Evolutionary conservation across 2,797 vertebrate species (phyloP), one percentile per base, ranked within the genome.

Genomic region (Hypotaenidia okinawae): DNA sequence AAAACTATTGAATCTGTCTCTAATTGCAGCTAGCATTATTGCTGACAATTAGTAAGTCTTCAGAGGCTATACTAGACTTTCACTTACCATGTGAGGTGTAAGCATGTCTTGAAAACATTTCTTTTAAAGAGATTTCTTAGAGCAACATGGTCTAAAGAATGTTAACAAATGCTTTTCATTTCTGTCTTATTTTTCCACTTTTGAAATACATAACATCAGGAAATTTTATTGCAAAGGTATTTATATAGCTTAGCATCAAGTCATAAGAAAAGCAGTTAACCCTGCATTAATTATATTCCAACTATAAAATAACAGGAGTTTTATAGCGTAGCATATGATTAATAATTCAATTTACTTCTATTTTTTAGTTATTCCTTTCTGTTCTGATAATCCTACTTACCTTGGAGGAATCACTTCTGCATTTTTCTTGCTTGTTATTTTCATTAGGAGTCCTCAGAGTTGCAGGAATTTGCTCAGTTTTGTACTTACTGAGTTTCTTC

Each of bases 341-440:
- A 54, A 64, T 33, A 84, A 57, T 86, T 69, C 39, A 39, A 74
- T 0, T 51, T 6, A 43, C 6, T 27, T 39, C 15, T 33, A 66
- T 30, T 74, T 89, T 57, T 58, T 5, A 52, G 23, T 27, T 30
- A 24, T 7, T 76, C 9, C 52, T 27, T 39, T 52, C 66, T 55
- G 11, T 32, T 90, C 58, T 83, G 16, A 68, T 68, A 89, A 66
- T 49, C 19, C 28, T 69, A 13, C 64, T 95, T 95, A 98, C 98
- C 96, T 95, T 96, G 57, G 87, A 94, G 16, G 89, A 96, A 84
- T 32, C 66, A 69, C 7, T 39, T 94, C 54, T 89, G 39, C 25
- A 54, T 25, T 96, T 83, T 47, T 77, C 85, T 54, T 96, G 69
- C 37, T 16, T 77, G 76, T 33, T 76, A 27, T 47, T 95, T 86